phyloP scores from a whole-genome alignment of 2,797 vertebrate genomes.

The Periparus ater region DNA sequence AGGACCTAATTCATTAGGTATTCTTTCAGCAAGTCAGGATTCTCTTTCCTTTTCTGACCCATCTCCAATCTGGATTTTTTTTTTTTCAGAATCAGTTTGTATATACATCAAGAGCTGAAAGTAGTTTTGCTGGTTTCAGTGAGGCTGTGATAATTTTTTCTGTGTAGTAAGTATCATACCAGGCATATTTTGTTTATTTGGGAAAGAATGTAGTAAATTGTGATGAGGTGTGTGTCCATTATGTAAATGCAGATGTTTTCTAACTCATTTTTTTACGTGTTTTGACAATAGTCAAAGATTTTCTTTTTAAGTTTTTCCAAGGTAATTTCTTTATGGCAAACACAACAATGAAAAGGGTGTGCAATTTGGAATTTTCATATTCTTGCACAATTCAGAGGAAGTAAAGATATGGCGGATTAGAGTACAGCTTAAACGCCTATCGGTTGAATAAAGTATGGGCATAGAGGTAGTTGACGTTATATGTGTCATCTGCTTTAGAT shows the following conservation, averaged over 20 bases:
- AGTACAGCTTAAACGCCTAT: conserved; percentile 69
- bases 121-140: not conserved
- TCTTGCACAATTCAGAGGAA: not conserved
- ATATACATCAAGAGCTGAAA: not conserved
- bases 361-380: conserved; percentile 3
- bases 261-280: not conserved
- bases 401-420: conserved; percentile 50
- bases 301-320: conserved; percentile 20
- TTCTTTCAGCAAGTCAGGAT: not conserved
- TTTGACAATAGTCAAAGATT: not conserved
- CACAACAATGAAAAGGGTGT: not conserved
- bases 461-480: conserved; percentile 63
- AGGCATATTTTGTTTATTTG: not conserved
- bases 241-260: not conserved
- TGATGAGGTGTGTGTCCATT: not conserved
- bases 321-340: conserved; percentile 7
- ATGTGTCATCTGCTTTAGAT: conserved; percentile 79
- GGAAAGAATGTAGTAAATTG: not conserved
- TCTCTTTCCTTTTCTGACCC: not conserved
- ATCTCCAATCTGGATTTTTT: not conserved
- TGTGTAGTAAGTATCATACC: not conserved
- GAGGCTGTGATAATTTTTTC: not conserved
- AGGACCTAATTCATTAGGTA: not conserved
- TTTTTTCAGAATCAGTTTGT: not conserved
- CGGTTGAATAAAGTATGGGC: conserved; percentile 67